Evolutionary conservation across 2,797 vertebrate species (phyloP), one percentile per base, ranked within the genome.

Genomic region (Pipistrellus nathusii): DNA sequence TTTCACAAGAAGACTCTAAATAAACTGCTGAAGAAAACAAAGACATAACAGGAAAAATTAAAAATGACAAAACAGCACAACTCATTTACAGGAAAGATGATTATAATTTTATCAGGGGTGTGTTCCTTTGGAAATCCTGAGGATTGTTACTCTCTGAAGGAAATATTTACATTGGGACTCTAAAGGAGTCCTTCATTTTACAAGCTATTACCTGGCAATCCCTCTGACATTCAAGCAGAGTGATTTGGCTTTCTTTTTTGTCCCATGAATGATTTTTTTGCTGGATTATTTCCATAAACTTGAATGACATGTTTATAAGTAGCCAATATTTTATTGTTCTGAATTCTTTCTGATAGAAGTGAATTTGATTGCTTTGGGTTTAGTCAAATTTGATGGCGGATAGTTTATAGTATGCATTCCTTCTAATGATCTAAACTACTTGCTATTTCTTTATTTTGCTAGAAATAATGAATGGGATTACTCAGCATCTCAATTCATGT

Each of bases 1-100:
- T 91, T 92, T 38, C 55, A 91, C 17, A 82, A 82, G 68, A 89
- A 25, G 48, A 89, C 73, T 94, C 87, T 55, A 94, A 93, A 81
- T 32, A 44, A n/a, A 62, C 20, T 76, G 53, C 84, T 94, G 59
- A 94, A 81, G 27, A 82, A 95, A 93, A 91, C 35, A 69, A 90
- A 95, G 69, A 93, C n/a, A 68, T 35, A 94, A 81, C 38, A 91
- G 81, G 85, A 86, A 90, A 96, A 95, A 96, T 88, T 90, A 75
- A 91, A 93, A 25, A 88, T 91, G 81, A 88, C 55, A 88, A 69
- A 85, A 73, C 9, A 97, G 46, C n/a, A 92, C 57, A 90, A 94
- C 75, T 85, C 87, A 83, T 83, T 94, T 84, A 91, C 6, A 85
- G 51, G 46, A 83, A 91, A 94, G 23, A 81, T 27, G 27, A 27